Conservation (phyloP, 2,113 vertebrate species). For the Misgurnus mizolepis region DNA sequence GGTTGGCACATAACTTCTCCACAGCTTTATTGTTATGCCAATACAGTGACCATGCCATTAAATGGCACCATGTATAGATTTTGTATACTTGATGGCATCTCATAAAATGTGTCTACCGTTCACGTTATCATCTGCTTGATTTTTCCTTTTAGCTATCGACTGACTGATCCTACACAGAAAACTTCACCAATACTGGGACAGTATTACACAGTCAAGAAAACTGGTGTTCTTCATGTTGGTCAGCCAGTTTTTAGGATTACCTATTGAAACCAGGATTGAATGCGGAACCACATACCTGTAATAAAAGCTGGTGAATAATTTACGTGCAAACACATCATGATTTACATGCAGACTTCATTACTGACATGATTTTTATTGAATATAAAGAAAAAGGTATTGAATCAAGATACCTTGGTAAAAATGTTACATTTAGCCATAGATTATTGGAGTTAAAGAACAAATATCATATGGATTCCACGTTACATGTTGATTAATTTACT, state of each 20-base stretch:
- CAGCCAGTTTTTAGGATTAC: slow-evolving; percentile 83
- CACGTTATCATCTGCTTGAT: neutral
- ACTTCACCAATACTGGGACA: slow-evolving; percentile 83
- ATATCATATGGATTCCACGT: no score
- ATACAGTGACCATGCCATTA: no score
- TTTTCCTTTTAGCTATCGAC: slow-evolving; percentile 78
- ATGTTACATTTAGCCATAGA: no score
- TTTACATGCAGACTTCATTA: neutral
- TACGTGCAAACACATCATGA: neutral
- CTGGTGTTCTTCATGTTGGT: slow-evolving; percentile 80
- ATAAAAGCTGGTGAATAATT: neutral
- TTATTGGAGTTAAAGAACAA: no score
- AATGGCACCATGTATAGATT: neutral
- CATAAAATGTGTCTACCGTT: neutral
- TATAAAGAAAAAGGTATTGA: no score
- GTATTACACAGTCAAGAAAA: slow-evolving; percentile 77
- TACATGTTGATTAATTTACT: no score
- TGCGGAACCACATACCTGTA: neutral
- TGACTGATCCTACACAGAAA: slow-evolving; percentile 79
- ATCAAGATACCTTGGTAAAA: no score
- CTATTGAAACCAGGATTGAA: slow-evolving; percentile 52
- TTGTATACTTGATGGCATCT: neutral
- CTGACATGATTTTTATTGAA: neutral
- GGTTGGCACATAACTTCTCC: neutral
- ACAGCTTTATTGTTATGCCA: no score